These are phyloP conservation scores for Drosophila seguyi DNA, from an alignment of 1,140 invertebrate genomes.

Conservation along the genomic window DNA sequence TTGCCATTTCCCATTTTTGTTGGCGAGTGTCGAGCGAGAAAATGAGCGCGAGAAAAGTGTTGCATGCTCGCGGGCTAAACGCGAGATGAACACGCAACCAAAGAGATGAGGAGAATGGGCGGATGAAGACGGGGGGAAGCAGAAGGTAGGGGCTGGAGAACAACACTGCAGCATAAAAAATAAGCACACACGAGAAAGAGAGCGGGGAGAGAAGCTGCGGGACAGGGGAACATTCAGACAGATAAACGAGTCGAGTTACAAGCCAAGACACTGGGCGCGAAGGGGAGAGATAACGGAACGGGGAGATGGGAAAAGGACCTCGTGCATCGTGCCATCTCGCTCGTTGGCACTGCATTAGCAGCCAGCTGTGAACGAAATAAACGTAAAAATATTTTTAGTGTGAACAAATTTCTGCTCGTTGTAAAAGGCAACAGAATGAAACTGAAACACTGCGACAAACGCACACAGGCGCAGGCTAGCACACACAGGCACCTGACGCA, in stretches of 20 bases:
- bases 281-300: neutral
- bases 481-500: slow-evolving; percentile 19
- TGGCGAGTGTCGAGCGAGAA: slow-evolving; percentile 48
- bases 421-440: slow-evolving; percentile 58
- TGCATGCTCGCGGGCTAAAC: slow-evolving; percentile 68
- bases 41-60: slow-evolving; percentile 48
- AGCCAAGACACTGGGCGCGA: slow-evolving; percentile 26
- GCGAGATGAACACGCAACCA: slow-evolving; percentile 60
- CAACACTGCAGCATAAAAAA: slow-evolving; percentile 47
- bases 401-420: slow-evolving; percentile 63
- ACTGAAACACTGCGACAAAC: slow-evolving; percentile 66
- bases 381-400: slow-evolving; percentile 80
- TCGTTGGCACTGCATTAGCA: slow-evolving; percentile 75
- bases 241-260: slow-evolving; percentile 78
- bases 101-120: slow-evolving; percentile 31
- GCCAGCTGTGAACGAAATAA: slow-evolving; percentile 80
- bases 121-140: slow-evolving; percentile 16
- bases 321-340: slow-evolving; percentile 28
- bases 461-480: slow-evolving; percentile 21
- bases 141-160: slow-evolving; percentile 28
- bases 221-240: slow-evolving; percentile 62
- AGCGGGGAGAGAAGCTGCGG: neutral
- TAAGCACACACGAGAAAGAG: slow-evolving; percentile 30
- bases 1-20: slow-evolving; percentile 33
- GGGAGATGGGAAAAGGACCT: slow-evolving; percentile 8